These are phyloP conservation scores for Cossypha heuglini DNA, from an alignment of 2,797 vertebrate genomes.

Conservation along the genomic window DNA sequence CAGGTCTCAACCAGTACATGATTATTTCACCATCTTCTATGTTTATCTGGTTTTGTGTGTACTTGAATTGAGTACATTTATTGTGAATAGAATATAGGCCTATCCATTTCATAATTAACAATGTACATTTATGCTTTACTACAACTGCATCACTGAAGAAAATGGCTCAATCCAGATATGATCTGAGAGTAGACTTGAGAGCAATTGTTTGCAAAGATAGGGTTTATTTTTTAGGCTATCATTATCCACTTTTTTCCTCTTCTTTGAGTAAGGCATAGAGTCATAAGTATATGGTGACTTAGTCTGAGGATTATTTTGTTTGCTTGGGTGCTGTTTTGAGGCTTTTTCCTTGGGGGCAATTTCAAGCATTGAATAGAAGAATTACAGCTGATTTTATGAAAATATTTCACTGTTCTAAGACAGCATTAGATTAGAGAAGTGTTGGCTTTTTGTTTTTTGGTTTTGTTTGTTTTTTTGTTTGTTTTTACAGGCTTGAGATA, in stretches of 20 bases:
- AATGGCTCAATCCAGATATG: neutral
- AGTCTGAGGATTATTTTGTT: neutral
- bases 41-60: neutral
- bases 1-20: neutral
- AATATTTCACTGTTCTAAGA: neutral
- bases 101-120: neutral
- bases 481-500: neutral
- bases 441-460: neutral
- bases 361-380: neutral
- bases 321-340: neutral
- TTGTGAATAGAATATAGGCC: neutral
- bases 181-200: neutral
- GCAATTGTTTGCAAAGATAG: neutral
- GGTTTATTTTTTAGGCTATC: neutral
- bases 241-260: neutral
- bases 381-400: neutral
- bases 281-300: rapidly evolving
- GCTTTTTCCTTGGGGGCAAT: neutral
- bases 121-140: neutral
- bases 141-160: neutral
- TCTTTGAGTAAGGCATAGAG: neutral
- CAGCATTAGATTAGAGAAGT: neutral
- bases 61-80: neutral
- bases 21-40: neutral
- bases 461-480: neutral